phyloP scores from a whole-genome alignment of 2,797 vertebrate genomes.

The Pantherophis vulpinus region DNA sequence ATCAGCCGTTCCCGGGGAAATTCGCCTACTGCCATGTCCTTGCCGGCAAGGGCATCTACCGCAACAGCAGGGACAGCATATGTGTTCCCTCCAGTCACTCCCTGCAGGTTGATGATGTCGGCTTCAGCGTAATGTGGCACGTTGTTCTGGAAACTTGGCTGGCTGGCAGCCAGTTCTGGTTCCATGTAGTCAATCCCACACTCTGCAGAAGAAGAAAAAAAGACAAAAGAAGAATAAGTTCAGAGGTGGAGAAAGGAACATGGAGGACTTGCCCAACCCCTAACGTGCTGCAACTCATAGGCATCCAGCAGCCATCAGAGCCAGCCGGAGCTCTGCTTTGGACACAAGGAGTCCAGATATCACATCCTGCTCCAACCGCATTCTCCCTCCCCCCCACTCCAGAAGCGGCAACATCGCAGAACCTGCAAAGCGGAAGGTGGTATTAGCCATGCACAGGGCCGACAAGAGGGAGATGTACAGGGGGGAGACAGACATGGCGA shows the following conservation, averaged over 20 bases:
- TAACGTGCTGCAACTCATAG: background rate
- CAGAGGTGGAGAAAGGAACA: background rate
- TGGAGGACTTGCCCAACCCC: background rate
- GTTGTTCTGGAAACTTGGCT: conserved; percentile 73
- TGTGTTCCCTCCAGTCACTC: conserved; percentile 90
- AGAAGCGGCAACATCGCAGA: background rate
- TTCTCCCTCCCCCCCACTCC: background rate
- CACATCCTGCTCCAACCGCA: background rate
- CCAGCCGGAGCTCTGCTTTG: background rate
- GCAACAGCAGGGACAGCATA: conserved; percentile 82
- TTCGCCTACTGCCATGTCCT: conserved; percentile 75
- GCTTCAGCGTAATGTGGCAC: conserved; percentile 93
- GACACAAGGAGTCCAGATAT: background rate
- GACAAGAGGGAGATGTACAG: conserved; percentile 9
- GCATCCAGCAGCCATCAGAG: background rate
- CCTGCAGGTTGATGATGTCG: conserved; percentile 91
- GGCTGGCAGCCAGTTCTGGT: conserved; percentile 68
- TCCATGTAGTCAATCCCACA: conserved; percentile 77
- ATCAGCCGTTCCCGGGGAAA: conserved; percentile 84
- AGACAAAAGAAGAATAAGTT: background rate
- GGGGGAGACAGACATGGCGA: conserved; percentile 17
- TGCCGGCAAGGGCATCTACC: conserved; percentile 64
- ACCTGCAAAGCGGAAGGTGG: conserved; percentile 33
- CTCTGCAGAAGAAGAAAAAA: conserved; percentile 40
- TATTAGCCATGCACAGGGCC: conserved; percentile 22